Evolutionary conservation across 2,797 vertebrate species (phyloP), one percentile per base, ranked within the genome.

Genomic region (Graptemys geographica): DNA sequence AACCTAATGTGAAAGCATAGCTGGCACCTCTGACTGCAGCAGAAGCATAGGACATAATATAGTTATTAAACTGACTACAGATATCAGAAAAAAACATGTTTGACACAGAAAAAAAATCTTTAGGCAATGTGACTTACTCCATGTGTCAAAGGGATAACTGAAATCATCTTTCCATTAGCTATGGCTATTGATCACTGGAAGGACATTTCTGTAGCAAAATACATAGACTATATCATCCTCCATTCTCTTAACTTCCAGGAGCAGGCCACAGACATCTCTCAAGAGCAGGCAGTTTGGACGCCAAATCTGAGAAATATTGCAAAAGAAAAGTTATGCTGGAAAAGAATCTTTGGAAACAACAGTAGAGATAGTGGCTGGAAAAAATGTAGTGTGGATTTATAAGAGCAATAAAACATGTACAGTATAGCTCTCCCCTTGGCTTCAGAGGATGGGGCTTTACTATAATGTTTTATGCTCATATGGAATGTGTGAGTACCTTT

Each of bases 171-270:
- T 97, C 89, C 74, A 82, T 96, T 97, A 92, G 89, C 52, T 83
- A 57, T 86, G 53, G 88, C 90, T 97, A 97, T 97, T 97, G 97
- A 97, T 97, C 92, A 95, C 84, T 82, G 81, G 94, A 80, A 87
- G 31, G 94, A 96, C 97, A 97, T 91, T 95, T 96, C 88, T 96
- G 94, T 93, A 94, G 97, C 86, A 97, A 96, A 97, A 87, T 97
- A 37, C 55, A 95, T 55, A 91, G 91, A 94, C 49, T 91, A 59
- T 11, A 16, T 96, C 92, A 94, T 92, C 84, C 87, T 97, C 91
- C 86, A 88, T 87, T 86, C 23, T 78, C 94, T 97, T 97, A 89
- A 97, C 96, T 97, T 93, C 90, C 86, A 65, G 72, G 89, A 85
- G 57, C 95, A 96, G 88, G 49, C 92, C 56, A 83, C 86, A 90